Conservation (phyloP, 1,140 invertebrate genomes). For the Phymastichus coffea region DNA sequence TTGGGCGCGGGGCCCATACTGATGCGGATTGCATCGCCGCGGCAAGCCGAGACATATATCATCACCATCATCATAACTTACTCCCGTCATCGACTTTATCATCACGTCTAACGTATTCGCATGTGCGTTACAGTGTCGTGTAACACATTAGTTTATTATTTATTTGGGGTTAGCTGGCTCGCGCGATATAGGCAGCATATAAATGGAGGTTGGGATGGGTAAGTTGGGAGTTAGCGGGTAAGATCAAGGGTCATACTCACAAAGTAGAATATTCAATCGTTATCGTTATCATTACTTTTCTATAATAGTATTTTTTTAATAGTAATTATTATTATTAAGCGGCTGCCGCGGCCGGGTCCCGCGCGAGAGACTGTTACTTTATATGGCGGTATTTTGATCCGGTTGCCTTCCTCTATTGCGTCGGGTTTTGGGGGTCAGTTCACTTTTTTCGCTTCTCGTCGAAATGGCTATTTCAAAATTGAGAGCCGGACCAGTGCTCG, state of each 20-base stretch:
- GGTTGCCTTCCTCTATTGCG: constrained; percentile 65
- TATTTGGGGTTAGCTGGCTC: constrained; percentile 34
- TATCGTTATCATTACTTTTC: constrained; percentile 37
- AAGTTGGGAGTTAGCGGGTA: constrained; percentile 16
- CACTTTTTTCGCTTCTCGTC: constrained; percentile 60
- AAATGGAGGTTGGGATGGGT: constrained; percentile 7
- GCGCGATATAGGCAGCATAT: constrained; percentile 29
- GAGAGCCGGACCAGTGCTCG: constrained; percentile 62
- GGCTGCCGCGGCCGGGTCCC: constrained; percentile 54
- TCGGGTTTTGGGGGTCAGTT: constrained; percentile 63
- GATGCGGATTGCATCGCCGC: constrained; percentile 45
- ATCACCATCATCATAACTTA: too few relatives aligned
- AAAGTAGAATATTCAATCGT: constrained; percentile 35
- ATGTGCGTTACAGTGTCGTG: too few relatives aligned
- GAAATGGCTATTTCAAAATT: constrained; percentile 68
- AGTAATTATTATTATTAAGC: constrained; percentile 43
- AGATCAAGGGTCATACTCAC: constrained; percentile 24
- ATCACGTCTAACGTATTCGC: too few relatives aligned
- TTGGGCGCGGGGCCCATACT: constrained; percentile 52
- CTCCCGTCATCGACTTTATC: too few relatives aligned
- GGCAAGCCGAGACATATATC: constrained; percentile 51
- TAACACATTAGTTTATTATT: too few relatives aligned
- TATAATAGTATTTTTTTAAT: constrained; percentile 33
- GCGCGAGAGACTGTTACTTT: constrained; percentile 69
- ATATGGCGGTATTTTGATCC: constrained; percentile 67